phyloP scores from a whole-genome alignment of 30 jellyfish, hydroid and myxozoan genomes.

The Mastigias papua region DNA sequence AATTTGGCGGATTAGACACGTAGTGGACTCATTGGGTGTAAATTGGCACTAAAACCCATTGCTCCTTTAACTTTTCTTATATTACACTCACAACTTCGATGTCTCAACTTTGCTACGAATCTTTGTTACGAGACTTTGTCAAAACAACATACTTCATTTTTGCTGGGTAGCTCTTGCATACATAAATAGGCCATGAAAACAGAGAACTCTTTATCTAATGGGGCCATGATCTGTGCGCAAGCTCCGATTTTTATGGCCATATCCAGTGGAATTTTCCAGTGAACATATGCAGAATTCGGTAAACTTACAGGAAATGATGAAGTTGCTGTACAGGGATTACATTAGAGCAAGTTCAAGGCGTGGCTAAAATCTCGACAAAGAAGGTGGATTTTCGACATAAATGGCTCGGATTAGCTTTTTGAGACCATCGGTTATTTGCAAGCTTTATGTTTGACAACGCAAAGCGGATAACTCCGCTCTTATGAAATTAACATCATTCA shows the following conservation, averaged over 20 bases:
- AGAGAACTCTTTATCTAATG: background rate
- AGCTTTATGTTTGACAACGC: background rate
- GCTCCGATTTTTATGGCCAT: background rate
- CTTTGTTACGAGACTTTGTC: no score
- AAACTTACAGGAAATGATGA: background rate
- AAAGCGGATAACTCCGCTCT: background rate
- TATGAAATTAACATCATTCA: background rate
- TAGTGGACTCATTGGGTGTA: no score
- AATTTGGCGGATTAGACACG: no score
- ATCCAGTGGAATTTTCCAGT: background rate
- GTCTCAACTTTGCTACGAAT: no score
- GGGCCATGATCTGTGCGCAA: background rate
- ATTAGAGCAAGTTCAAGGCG: background rate
- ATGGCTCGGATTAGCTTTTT: background rate
- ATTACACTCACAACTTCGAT: no score
- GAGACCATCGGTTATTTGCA: background rate
- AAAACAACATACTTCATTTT: no score
- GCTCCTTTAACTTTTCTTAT: no score
- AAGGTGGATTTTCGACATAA: background rate
- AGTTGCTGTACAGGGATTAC: background rate
- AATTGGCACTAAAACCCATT: no score
- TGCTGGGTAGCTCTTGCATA: no score
- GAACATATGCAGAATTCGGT: background rate
- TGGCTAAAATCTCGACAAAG: background rate
- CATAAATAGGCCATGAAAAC: no score